A percentile compares a stretch with the other conserved stretches of the same genome.
Evolutionary conservation across 2,888 invertebrate species (phyloP).

Genomic region (Conistra vaccinii): DNA sequence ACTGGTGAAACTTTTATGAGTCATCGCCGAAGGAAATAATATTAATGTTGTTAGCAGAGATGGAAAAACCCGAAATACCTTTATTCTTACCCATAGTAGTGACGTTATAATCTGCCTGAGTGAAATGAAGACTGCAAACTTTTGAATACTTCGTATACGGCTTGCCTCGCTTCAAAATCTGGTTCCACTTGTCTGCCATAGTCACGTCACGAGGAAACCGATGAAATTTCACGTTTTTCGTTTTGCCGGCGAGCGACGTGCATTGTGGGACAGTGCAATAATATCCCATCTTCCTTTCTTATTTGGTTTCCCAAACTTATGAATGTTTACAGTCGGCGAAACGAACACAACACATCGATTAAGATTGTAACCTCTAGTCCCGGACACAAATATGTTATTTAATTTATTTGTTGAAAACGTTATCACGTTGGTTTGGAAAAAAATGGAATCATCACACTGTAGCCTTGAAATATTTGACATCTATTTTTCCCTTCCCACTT

Average conservation of each 20-base stretch:
- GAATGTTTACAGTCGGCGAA: constrained; percentile 62
- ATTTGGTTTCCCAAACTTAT: constrained; percentile 61
- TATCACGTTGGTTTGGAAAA: constrained; percentile 87
- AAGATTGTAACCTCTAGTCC: constrained; percentile 60
- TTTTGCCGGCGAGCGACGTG: constrained; percentile 89
- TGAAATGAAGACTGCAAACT: constrained; percentile 89
- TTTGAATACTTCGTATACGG: constrained; percentile 89
- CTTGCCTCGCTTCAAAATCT: constrained; percentile 86
- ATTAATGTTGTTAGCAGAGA: constrained; percentile 71
- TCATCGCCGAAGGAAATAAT: constrained; percentile 75
- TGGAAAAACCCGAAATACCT: constrained; percentile 88
- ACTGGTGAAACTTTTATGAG: constrained; percentile 71
- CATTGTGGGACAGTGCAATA: constrained; percentile 90
- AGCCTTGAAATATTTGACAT: constrained; percentile 90
- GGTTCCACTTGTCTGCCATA: constrained; percentile 87
- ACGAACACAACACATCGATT: constrained; percentile 75
- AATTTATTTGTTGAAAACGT: constrained; percentile 84
- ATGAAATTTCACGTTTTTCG: constrained; percentile 89
- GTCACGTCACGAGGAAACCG: constrained; percentile 85
- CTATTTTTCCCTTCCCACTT: constrained; percentile 87
- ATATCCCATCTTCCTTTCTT: constrained; percentile 85
- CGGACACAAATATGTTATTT: constrained; percentile 68
- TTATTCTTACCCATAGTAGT: constrained; percentile 90
- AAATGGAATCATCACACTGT: constrained; percentile 88
- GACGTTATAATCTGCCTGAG: constrained; percentile 87